Percentiles rank a stretch among this genome's conserved stretches.
Conservation (phyloP, 2,113 vertebrate genomes). For the Hyaena hyaena region DNA sequence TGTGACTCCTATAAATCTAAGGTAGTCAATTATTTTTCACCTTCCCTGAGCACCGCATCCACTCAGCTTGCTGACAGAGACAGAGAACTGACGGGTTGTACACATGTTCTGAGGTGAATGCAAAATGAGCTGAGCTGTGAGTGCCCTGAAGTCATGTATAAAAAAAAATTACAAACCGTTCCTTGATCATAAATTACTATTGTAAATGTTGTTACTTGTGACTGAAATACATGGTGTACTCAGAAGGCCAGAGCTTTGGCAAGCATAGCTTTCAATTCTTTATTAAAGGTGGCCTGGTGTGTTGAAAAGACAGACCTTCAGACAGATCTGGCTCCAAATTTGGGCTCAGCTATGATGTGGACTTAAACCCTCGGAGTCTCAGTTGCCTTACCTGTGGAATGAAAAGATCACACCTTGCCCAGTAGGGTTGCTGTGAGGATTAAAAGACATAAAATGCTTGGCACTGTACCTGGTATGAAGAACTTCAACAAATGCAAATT, state of each 20-base stretch:
- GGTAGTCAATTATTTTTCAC: constrained; percentile 7
- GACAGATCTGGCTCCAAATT: neutral
- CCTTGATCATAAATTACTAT: constrained; percentile 56
- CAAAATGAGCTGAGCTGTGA: neutral
- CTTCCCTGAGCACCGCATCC: neutral
- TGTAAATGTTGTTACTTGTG: constrained; percentile 3
- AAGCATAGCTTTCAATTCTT: neutral
- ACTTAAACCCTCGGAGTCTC: neutral
- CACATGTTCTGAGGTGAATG: neutral
- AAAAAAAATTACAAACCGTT: neutral
- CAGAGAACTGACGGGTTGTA: neutral
- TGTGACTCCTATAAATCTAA: neutral
- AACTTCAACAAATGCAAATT: constrained; percentile 25
- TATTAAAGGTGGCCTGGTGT: neutral
- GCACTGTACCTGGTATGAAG: neutral
- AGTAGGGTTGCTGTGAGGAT: neutral
- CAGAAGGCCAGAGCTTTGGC: neutral
- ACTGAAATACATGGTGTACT: neutral
- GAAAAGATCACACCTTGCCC: constrained; percentile 22
- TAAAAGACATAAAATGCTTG: neutral
- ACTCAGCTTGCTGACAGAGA: neutral
- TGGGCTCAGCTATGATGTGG: neutral
- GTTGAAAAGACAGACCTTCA: neutral
- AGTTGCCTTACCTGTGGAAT: neutral
- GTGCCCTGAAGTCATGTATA: neutral